Evolutionary conservation across 1,140 invertebrate species (phyloP).

Genomic region (Eubasilissa regina): DNA sequence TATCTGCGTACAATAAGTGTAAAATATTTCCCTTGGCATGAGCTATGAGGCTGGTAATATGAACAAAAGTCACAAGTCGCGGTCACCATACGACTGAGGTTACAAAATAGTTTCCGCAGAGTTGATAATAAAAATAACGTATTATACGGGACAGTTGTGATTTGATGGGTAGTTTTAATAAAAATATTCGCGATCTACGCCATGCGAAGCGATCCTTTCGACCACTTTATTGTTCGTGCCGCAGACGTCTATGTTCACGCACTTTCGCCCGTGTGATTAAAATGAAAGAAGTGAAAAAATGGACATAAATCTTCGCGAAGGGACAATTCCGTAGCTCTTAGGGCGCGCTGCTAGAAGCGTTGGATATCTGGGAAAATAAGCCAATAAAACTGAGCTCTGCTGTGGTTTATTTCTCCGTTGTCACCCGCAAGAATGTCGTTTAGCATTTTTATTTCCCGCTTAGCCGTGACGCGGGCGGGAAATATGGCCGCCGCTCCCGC

Average conservation of each 20-base stretch:
- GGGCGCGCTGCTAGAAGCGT: not conserved
- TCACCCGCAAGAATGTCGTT: constrained; percentile 43
- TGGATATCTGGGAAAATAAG: constrained; percentile 32
- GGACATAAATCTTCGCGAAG: constrained; percentile 21
- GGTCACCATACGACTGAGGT: too few species aligned
- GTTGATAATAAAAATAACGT: too few species aligned
- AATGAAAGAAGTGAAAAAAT: constrained; percentile 15
- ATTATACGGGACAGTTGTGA: too few species aligned
- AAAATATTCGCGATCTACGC: too few species aligned
- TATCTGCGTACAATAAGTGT: too few species aligned
- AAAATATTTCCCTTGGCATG: too few species aligned
- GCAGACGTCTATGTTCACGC: constrained; percentile 5
- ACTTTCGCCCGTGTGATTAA: constrained; percentile 30
- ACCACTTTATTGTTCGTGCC: too few species aligned
- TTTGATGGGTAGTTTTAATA: too few species aligned
- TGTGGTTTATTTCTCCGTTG: constrained; percentile 48
- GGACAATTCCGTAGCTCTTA: constrained; percentile 24
- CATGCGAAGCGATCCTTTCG: too few species aligned
- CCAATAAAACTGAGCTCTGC: constrained; percentile 43
- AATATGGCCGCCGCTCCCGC: constrained; percentile 1
- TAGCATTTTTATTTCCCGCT: constrained; percentile 42
- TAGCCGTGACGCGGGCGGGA: constrained; percentile 10
- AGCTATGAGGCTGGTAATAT: too few species aligned
- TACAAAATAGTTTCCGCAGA: too few species aligned
- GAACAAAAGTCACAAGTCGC: too few species aligned